phyloP scores from a whole-genome alignment of 1,140 invertebrate species.

The Drosophila parabipectinata region DNA sequence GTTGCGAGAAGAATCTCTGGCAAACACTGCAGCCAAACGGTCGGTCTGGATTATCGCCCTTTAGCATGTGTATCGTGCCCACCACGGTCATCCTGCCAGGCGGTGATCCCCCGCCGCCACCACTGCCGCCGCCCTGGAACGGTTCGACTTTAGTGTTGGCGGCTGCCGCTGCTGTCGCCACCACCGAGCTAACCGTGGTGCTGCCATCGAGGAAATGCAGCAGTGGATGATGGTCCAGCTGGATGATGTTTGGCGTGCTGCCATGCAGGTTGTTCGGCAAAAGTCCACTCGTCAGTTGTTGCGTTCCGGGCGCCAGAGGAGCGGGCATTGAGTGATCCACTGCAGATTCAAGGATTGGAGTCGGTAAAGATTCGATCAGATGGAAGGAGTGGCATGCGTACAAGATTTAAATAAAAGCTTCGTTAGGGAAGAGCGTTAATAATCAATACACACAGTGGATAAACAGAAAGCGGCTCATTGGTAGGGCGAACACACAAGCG shows the following conservation, averaged over 20 bases:
- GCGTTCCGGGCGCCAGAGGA: slow-evolving; percentile 63
- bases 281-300: slow-evolving; percentile 67
- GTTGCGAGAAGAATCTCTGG: slow-evolving; percentile 80
- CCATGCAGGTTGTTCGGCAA: slow-evolving; percentile 71
- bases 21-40: slow-evolving; percentile 83
- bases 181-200: slow-evolving; percentile 78
- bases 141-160: slow-evolving; percentile 60
- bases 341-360: slow-evolving; percentile 38
- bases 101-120: slow-evolving; percentile 27
- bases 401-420: slow-evolving; percentile 84
- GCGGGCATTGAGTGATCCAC: slow-evolving; percentile 76
- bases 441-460: slow-evolving; percentile 80
- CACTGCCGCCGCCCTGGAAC: slow-evolving; percentile 41
- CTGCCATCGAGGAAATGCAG: slow-evolving; percentile 81
- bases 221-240: slow-evolving; percentile 79
- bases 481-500: slow-evolving; percentile 70
- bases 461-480: slow-evolving; percentile 80
- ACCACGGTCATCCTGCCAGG: slow-evolving; percentile 58
- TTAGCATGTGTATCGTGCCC: slow-evolving; percentile 71
- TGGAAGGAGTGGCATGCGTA: slow-evolving; percentile 67
- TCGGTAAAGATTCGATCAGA: not conserved
- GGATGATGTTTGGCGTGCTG: slow-evolving; percentile 66
- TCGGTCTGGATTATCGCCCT: slow-evolving; percentile 80
- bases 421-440: slow-evolving; percentile 83
- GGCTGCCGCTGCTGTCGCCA: slow-evolving; percentile 57